Percentiles rank a stretch among this genome's conserved stretches.
These are phyloP conservation scores for Trachelus iudaicus DNA, from an alignment of 2,888 invertebrate genomes.

Conservation along the genomic window DNA sequence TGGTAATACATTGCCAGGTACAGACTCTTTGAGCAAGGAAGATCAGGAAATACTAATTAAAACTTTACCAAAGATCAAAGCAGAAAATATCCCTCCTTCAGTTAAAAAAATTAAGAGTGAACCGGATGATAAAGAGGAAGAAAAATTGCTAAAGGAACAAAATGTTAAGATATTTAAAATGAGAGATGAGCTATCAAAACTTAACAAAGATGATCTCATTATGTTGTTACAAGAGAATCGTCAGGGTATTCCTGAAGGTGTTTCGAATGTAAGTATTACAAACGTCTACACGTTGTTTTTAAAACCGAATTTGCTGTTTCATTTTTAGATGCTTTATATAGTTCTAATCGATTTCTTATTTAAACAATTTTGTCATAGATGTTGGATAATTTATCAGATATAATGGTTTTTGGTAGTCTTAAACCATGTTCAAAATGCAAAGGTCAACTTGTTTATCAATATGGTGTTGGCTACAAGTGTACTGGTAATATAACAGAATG, in stretches of 20 bases:
- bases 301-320: neutral
- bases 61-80: slow-evolving; percentile 70
- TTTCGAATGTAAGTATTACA: slow-evolving; percentile 71
- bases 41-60: slow-evolving; percentile 75
- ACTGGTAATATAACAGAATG: slow-evolving; percentile 87
- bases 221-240: slow-evolving; percentile 77
- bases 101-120: slow-evolving; percentile 79
- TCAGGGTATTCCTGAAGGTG: slow-evolving; percentile 76
- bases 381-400: slow-evolving; percentile 82
- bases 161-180: slow-evolving; percentile 76
- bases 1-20: slow-evolving; percentile 83
- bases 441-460: slow-evolving; percentile 77
- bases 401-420: slow-evolving; percentile 89
- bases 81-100: slow-evolving; percentile 70
- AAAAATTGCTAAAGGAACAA: slow-evolving; percentile 77
- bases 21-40: slow-evolving; percentile 75
- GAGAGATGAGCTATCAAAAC: slow-evolving; percentile 71
- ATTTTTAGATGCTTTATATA: neutral
- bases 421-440: slow-evolving; percentile 83
- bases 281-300: neutral
- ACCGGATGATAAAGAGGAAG: slow-evolving; percentile 69
- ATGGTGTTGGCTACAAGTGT: slow-evolving; percentile 85
- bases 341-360: slow-evolving; percentile 9
- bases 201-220: slow-evolving; percentile 73
- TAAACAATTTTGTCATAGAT: slow-evolving; percentile 68